Evolutionary conservation across 1,140 invertebrate genomes (phyloP).

Genomic region (Samia ricini): DNA sequence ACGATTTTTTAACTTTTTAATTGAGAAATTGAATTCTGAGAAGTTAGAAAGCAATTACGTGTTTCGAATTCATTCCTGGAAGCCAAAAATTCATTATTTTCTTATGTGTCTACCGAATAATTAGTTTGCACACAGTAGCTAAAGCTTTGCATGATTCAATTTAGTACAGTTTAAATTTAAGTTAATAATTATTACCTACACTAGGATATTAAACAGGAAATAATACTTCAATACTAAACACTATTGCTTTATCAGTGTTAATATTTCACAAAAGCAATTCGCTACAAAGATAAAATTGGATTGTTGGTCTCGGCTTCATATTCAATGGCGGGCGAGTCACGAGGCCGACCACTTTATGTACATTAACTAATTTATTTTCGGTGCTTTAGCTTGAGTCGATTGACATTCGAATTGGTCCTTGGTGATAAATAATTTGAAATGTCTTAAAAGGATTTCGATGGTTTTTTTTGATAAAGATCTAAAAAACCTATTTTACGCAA

Average conservation of each 20-base stretch:
- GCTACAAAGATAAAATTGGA: slow-evolving; percentile 51
- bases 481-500: not conserved
- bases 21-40: slow-evolving; percentile 40
- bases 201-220: slow-evolving; percentile 43
- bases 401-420: slow-evolving; percentile 42
- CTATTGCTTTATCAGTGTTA: slow-evolving; percentile 49
- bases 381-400: slow-evolving; percentile 41
- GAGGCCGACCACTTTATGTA: slow-evolving; percentile 59
- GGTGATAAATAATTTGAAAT: slow-evolving; percentile 39
- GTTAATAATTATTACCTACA: not conserved
- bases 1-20: slow-evolving; percentile 43
- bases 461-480: slow-evolving; percentile 3
- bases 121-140: slow-evolving; percentile 17
- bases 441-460: slow-evolving; percentile 34
- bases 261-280: slow-evolving; percentile 57
- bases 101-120: slow-evolving; percentile 24
- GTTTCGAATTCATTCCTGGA: slow-evolving; percentile 26
- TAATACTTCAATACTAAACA: slow-evolving; percentile 33
- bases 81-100: slow-evolving; percentile 27
- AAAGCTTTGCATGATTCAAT: slow-evolving; percentile 2
- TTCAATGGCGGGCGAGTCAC: slow-evolving; percentile 63
- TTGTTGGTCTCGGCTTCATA: slow-evolving; percentile 37
- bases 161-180: not conserved
- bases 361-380: slow-evolving; percentile 63
- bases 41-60: slow-evolving; percentile 30